phyloP scores from a whole-genome alignment of 2,797 vertebrate genomes.

The Serranus cabrilla region DNA sequence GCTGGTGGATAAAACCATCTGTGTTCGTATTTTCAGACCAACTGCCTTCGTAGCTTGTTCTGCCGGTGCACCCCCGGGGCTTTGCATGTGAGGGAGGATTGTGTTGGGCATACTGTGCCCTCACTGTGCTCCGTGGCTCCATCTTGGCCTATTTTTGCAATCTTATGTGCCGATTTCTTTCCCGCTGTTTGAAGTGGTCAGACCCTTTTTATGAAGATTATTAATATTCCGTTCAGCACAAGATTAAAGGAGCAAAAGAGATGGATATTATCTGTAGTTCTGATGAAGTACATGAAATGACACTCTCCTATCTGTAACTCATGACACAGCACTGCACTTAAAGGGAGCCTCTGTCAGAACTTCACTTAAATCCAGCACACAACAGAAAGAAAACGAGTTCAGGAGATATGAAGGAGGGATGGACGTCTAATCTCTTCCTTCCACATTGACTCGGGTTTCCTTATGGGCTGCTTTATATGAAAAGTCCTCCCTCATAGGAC shows the following conservation, averaged over 20 bases:
- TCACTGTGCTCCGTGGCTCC: slow-evolving; percentile 53
- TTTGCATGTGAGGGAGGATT: slow-evolving; percentile 61
- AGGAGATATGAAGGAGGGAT: slow-evolving; percentile 4
- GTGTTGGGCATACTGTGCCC: slow-evolving; percentile 57
- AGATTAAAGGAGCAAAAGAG: slow-evolving; percentile 57
- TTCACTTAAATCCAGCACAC: slow-evolving; percentile 48
- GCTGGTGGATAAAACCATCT: slow-evolving; percentile 39
- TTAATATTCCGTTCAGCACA: slow-evolving; percentile 70
- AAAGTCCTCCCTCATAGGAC: neutral
- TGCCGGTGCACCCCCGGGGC: slow-evolving; percentile 36
- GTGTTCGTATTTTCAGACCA: slow-evolving; percentile 54
- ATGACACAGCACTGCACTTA: slow-evolving; percentile 40
- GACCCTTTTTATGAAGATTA: slow-evolving; percentile 33
- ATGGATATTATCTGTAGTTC: slow-evolving; percentile 51
- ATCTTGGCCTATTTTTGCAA: slow-evolving; percentile 47
- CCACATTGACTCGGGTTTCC: slow-evolving; percentile 26
- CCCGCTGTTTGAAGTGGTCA: slow-evolving; percentile 30
- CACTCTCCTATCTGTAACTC: slow-evolving; percentile 52
- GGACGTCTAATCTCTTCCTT: slow-evolving; percentile 39
- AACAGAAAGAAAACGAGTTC: slow-evolving; percentile 20
- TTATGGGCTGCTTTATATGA: slow-evolving; percentile 27
- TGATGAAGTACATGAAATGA: slow-evolving; percentile 58
- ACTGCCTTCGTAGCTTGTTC: slow-evolving; percentile 35
- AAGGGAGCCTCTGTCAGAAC: slow-evolving; percentile 28
- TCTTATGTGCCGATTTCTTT: slow-evolving; percentile 35